phyloP scores from a whole-genome alignment of 2,797 vertebrate genomes.

The Tachyglossus aculeatus region DNA sequence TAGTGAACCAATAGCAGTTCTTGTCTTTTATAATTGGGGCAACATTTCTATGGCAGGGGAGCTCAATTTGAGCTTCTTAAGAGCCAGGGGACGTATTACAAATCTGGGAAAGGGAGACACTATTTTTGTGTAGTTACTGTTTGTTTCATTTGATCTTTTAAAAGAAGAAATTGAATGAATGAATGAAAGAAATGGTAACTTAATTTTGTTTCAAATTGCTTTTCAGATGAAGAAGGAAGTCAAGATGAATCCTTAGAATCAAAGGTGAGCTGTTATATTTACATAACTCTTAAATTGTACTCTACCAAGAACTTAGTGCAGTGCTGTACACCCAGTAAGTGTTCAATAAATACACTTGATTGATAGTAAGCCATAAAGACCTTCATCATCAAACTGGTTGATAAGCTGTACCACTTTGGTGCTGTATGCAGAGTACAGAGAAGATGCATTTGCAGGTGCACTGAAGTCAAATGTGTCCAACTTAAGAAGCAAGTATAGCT shows the following conservation, averaged over 20 bases:
- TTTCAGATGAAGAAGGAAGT: slow-evolving; percentile 75
- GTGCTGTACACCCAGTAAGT: no score
- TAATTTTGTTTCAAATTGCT: slow-evolving; percentile 44
- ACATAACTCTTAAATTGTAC: no score
- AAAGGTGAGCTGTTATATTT: slow-evolving; percentile 69
- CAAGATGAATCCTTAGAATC: slow-evolving; percentile 79
- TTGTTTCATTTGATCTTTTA: no score
- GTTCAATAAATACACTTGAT: not conserved
- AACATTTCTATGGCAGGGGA: no score
- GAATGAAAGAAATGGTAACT: not conserved
- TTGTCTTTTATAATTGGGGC: no score
- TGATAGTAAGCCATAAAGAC: not conserved
- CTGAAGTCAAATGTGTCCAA: not conserved
- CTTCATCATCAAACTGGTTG: not conserved
- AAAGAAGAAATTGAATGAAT: not conserved
- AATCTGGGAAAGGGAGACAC: no score
- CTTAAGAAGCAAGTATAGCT: not conserved
- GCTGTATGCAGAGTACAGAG: not conserved
- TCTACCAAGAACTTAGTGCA: slow-evolving; percentile 2
- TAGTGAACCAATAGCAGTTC: no score
- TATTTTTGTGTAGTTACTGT: no score
- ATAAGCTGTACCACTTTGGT: no score
- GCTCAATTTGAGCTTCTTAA: no score
- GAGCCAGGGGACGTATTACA: no score
- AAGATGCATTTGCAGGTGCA: not conserved